Conservation (phyloP, 2,888 invertebrate genomes). For the Onchidella celtica region DNA sequence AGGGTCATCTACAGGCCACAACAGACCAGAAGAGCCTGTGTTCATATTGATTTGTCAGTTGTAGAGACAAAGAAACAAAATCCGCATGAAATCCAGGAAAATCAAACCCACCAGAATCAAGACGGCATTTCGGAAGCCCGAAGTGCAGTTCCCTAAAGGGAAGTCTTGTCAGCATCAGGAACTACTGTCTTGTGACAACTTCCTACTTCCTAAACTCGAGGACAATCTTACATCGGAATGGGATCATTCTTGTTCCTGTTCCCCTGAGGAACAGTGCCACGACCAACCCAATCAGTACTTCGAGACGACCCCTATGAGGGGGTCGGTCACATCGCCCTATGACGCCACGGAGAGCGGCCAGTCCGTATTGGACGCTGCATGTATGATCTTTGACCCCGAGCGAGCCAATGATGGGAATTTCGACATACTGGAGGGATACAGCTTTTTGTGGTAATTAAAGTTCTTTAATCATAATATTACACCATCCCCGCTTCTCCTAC, state of each 20-base stretch:
- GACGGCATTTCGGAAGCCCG: neutral
- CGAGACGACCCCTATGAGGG: conserved; percentile 15
- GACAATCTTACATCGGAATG: neutral
- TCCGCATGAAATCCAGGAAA: neutral
- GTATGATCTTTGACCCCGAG: conserved; percentile 26
- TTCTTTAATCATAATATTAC: neutral
- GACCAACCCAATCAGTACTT: neutral
- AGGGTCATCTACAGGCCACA: too few relatives aligned
- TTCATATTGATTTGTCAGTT: too few relatives aligned
- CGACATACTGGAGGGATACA: conserved; percentile 39
- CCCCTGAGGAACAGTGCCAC: neutral
- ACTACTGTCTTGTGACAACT: neutral
- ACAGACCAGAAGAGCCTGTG: too few relatives aligned
- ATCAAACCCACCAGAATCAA: neutral
- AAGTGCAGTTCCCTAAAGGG: neutral
- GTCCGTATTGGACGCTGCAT: conserved; percentile 29
- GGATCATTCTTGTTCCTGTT: neutral
- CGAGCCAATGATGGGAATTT: conserved; percentile 33
- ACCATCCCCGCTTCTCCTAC: too few relatives aligned
- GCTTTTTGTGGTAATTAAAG: conserved; percentile 40
- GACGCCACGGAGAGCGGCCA: conserved; percentile 27
- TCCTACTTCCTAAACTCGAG: neutral
- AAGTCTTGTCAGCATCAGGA: neutral
- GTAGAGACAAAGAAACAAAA: too few relatives aligned
- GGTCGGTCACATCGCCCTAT: conserved; percentile 20